Percentiles rank a stretch among this genome's conserved stretches.
These are phyloP conservation scores for Puntigrus tetrazona DNA, from an alignment of 2,113 vertebrate species.

Conservation along the genomic window DNA sequence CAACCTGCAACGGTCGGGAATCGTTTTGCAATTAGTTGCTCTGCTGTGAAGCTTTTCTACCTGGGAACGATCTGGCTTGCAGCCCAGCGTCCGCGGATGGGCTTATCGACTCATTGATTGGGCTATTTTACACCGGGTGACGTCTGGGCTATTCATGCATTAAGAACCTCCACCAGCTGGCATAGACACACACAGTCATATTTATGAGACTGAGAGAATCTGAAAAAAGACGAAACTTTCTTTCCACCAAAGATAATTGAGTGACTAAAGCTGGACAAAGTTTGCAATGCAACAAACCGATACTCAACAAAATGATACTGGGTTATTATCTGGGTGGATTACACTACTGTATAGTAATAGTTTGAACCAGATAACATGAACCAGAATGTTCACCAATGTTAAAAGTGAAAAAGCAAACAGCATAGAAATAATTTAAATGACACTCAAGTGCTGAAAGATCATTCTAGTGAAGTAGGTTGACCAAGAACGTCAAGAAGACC, in stretches of 20 bases:
- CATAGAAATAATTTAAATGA: too few species aligned
- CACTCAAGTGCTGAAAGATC: too few species aligned
- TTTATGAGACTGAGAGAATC: background rate
- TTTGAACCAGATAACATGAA: background rate
- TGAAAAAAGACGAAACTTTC: background rate
- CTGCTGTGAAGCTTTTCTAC: slow-evolving; percentile 31
- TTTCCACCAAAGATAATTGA: background rate
- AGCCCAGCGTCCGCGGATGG: slow-evolving; percentile 6
- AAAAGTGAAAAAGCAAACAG: background rate
- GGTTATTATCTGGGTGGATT: background rate
- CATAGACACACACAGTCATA: slow-evolving; percentile 3
- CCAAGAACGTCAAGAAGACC: too few species aligned
- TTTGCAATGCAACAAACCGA: background rate
- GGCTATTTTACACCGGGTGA: slow-evolving; percentile 37
- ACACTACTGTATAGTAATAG: background rate
- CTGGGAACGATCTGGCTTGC: slow-evolving; percentile 43
- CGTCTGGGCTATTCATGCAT: slow-evolving; percentile 14
- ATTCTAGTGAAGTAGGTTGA: too few species aligned
- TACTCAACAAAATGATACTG: too few species aligned
- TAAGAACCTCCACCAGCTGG: slow-evolving; percentile 3
- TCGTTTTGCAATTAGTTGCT: slow-evolving; percentile 51
- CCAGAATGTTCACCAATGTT: background rate
- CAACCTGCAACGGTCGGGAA: slow-evolving; percentile 43
- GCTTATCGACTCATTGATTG: slow-evolving; percentile 29
- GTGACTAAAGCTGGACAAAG: background rate